Evolutionary conservation across 2,113 vertebrate species (phyloP), one percentile per base, ranked within the genome.

Genomic region (Butastur rufipennis): DNA sequence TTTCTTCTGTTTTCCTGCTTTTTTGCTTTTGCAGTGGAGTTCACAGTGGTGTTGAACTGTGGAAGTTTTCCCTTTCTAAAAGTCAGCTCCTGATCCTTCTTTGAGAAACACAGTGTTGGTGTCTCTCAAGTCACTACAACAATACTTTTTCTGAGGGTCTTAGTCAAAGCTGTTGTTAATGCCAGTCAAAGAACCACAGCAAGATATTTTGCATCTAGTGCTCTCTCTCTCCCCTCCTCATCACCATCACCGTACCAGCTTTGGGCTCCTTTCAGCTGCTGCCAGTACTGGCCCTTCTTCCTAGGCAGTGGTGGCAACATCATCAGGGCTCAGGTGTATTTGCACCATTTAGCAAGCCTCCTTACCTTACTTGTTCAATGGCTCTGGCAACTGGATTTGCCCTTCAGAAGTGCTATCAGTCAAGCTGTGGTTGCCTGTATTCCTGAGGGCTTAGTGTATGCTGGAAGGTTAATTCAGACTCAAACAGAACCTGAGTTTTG

Each of bases 381-480:
- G 32, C 48, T 79, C 59, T 84, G 25, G n/a, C 1, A 18, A 4
- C 10, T 61, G 4, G 38, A 29, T 47, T 77, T 61, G 77, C 9
- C 20, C 5, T 65, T 81, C 26, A 47, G 26, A 59, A 42, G 13
- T 59, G 15, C 16, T 43, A 1, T n/a, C 43, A 26, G 52, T 55
- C 63, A 81, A 29, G 18, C 59, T 84, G 21, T 55, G 43, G 17
- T 61, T 87, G 17, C 36, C 43, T 74, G 22, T 91, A 9, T 86
- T 71, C 34, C 40, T 0, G 1, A 58, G 70, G 31, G 26, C 26
- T 90, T 78, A n/a, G 20, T 1, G 1, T 74, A 5, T 0, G 0
- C 27, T 63, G 31, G 11, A 34, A 72, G 19, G 25, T 75, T 91
- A 71, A 53, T 70, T 71, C 2, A 1, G 31, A 21, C 86, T 74